Evolutionary conservation across 2,113 vertebrate species (phyloP), one percentile per base, ranked within the genome.

Genomic region (Pogona vitticeps): DNA sequence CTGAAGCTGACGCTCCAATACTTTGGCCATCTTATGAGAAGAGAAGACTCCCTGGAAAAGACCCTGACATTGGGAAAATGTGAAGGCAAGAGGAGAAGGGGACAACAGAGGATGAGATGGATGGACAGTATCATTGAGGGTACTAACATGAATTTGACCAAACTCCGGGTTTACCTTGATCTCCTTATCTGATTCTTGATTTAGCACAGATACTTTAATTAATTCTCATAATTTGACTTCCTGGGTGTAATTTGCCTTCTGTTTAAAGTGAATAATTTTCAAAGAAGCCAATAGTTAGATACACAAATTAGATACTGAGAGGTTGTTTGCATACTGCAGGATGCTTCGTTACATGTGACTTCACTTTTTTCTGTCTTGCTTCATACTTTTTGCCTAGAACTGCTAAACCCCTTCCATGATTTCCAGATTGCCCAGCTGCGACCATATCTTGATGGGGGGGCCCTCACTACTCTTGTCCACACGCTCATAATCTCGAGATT

Each of bases 221-320:
- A 83, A 59, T 63, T 33, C 13, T 68, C 2, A 28, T 17, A n/a
- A 67, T 85, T 85, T 58, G 73, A n/a, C 33, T 40, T 59, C 46
- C 33, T 83, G 33, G 5, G 15, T 82, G 3, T 28, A 72, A 38
- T 70, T 85, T 84, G 33, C 61, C 23, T 68, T 26, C 72, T 36
- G 21, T 85, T 52, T 58, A 23, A 15, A 36, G 40, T 76, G 58
- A 76, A 77, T 46, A 52, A 76, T 68, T 85, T 85, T 85, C 75
- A 68, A 21, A 77, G 63, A 65, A 77, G 42, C 75, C 42, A 68
- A 42, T 67, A 52, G 72, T 84, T 17, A 77, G 40, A 36, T 77
- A 76, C 61, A 85, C 73, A 67, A 46, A 52, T 67, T 63, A 58
- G 42, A 4, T 68, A 36, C 15, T 63, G 3, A 6, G 38, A 15